Evolutionary conservation across 1,140 invertebrate species (phyloP), one percentile per base, ranked within the genome.

Genomic region (Araneus ventricosus): DNA sequence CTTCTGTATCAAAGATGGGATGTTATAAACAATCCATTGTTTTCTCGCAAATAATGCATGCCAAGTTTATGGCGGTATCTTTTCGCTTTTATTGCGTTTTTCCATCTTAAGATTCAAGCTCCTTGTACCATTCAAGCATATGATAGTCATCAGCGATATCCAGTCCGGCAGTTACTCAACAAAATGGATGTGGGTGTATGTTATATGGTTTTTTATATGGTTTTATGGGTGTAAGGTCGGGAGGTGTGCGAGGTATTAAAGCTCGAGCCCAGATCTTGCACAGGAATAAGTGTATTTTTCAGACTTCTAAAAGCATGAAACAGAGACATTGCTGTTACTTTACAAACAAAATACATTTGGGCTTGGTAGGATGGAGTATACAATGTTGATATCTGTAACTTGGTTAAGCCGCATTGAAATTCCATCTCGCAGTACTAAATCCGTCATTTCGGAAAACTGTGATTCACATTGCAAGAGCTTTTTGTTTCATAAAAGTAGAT

Each of bases 11-110:
- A 84, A 82, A n/a, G 82, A 52, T 52, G 24, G n/a, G 24, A 57
- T 84, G 34, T 75, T 75, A 84, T 57, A 84, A 45, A 27, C 27
- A 84, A 84, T 14, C 41, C 41, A 84, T 84, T 84, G 82, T 84
- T 84, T 45, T 45, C 41, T 20, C n/a, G 10, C 87, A 86, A 88
- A 88, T 88, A 88, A 88, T 88, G 17, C 41, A 88, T 88, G 37
- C 63, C 37, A 27, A 70, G 37, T 70, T 88, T 88, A 88, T 75
- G 39, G 63, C 24, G 37, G 41, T 22, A 59, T 37, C 30, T 70
- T 67, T 70, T 39, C 37, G 41, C 75, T 63, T 88, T 70, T 88
- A 37, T 34, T 75, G 22, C 82, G 30, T 84, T 84, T 84, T 84
- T 84, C 82, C 82, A 84, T 45, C 45, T 30, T 5, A 84, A n/a